Base-by-base conservation (phyloP, 2,797 vertebrate genomes). In the Chromobotia macracanthus region DNA sequence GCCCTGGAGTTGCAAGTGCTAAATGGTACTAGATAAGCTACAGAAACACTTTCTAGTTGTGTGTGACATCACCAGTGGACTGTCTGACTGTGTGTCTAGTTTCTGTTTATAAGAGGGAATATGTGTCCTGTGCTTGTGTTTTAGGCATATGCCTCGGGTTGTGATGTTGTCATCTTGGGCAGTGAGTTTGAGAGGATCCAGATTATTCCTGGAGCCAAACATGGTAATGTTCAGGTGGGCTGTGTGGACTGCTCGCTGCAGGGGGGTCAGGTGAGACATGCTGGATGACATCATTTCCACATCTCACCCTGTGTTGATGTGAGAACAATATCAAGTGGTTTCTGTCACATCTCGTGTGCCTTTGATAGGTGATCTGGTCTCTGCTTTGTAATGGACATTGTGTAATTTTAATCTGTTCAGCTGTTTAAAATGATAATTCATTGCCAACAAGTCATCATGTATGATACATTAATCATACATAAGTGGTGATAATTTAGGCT, bases 161-260 rank as follows among this genome's bases (percentile, higher is more conserved):
- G 97, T 93, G 98, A 99, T 70, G 94, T 99, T 81, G 97, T 99
- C 84, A 94, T 99, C 87, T 84, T 99, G 88, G 97, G 96, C 75
- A 98, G 96, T 87, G 94, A 98, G 86, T 99, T 99, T 89, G 96
- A 99, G 92, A 94, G 97, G 82, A 90, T 98, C 84, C 97, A 99
- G 87, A 97, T 99, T 91, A 98, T 99, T 82, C 97, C 97, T 75
- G 98, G 98, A 87, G 93, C 96, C 87, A 97, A 98, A 86, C 96
- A 99, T 92, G 97, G 98, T 80, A 99, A 99, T 88, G 93, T 99
- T 88, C 97, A 97, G 91, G 97, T 99, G 82, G 96, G 95, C 73
- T 99, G 98, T 89, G 95, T 99, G 74, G 96, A 97, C 90, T 98
- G 97, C 88, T 98, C 97, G 63, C 89, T 94, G 87, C 96, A 95